A percentile compares a stretch with the other conserved stretches of the same genome.
Evolutionary conservation across 2,888 invertebrate species (phyloP).

Genomic region (Tupiocoris notatus): DNA sequence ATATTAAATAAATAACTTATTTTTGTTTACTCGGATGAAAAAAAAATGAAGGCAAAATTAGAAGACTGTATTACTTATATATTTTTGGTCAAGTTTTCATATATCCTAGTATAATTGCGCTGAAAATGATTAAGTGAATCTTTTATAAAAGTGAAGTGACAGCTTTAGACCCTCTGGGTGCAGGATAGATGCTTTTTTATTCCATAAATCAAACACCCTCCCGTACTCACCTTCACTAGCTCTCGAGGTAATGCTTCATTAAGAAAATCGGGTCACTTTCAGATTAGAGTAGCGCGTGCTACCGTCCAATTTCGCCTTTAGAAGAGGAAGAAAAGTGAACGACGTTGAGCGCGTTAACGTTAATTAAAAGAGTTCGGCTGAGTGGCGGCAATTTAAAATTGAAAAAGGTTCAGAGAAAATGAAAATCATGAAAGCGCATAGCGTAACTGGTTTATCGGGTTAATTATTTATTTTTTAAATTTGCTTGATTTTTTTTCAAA

Average conservation of each 20-base stretch:
- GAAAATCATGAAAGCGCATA: too few relatives aligned
- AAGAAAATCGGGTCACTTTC: neutral
- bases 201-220: neutral
- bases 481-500: too few relatives aligned
- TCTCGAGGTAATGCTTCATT: neutral
- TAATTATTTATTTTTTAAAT: too few relatives aligned
- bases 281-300: neutral
- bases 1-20: too few relatives aligned
- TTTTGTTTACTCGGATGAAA: too few relatives aligned
- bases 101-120: too few relatives aligned
- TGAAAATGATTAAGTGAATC: neutral
- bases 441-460: too few relatives aligned
- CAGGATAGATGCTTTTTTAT: neutral
- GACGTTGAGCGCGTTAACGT: neutral
- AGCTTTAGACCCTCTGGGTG: neutral
- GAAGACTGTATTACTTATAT: too few relatives aligned
- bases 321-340: neutral
- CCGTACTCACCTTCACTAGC: neutral
- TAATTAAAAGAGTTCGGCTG: neutral
- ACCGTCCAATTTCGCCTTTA: neutral
- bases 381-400: neutral
- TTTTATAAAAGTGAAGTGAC: neutral
- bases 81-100: too few relatives aligned
- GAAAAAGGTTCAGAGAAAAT: neutral
- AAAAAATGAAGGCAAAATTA: too few relatives aligned